Percentiles rank a stretch among this genome's conserved stretches.
Evolutionary conservation across 2,113 vertebrate species (phyloP).

Genomic region (Ptilorrhoa leucosticta): DNA sequence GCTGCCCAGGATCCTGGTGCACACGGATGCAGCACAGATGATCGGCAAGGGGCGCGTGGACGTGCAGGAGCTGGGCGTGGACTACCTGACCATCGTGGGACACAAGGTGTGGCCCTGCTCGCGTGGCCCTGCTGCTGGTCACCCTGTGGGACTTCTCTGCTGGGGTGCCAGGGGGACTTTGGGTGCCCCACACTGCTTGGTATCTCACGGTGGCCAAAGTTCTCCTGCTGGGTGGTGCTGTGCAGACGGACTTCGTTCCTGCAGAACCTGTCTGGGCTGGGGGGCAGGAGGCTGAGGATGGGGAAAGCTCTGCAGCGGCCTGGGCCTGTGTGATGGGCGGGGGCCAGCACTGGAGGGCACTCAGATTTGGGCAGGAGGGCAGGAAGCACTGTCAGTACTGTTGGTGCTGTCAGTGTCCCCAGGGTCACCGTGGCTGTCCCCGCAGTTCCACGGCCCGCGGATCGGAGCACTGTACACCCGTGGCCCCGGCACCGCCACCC

Average conservation of each 20-base stretch:
- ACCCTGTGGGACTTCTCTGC: not conserved
- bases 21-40: conserved; percentile 92
- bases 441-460: conserved; percentile 89
- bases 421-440: not conserved
- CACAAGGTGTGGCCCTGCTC: not conserved
- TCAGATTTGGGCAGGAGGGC: not conserved
- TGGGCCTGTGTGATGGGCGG: not conserved
- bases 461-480: conserved; percentile 84
- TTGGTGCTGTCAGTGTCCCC: not conserved
- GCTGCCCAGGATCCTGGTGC: conserved; percentile 78
- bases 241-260: not conserved
- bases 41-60: conserved; percentile 88
- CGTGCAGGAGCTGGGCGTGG: conserved; percentile 83
- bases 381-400: not conserved
- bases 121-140: rapidly evolving
- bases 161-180: not conserved
- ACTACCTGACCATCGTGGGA: conserved; percentile 93
- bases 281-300: not conserved
- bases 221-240: not conserved
- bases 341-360: not conserved
- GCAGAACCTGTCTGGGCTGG: not conserved
- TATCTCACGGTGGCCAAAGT: not conserved
- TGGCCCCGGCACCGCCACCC: conserved; percentile 72
- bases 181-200: not conserved
- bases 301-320: not conserved